Evolutionary conservation across 1,140 invertebrate species (phyloP), one percentile per base, ranked within the genome.

Genomic region (Odontomachus brunneus): DNA sequence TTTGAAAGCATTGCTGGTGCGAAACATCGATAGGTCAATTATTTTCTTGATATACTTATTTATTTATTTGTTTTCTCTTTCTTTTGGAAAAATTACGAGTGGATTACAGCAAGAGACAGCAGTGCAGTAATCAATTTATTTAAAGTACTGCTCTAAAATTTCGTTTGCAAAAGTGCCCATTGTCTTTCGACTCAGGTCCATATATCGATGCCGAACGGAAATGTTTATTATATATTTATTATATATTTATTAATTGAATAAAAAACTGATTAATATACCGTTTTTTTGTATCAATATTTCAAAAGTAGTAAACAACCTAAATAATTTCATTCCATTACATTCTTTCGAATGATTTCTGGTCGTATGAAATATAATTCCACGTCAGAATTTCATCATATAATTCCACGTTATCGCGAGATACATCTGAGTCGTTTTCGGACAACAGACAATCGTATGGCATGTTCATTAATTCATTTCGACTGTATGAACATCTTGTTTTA

Each of bases 1-100:
- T 65, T 33, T 11, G n/a, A 59, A 82, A 84, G 86, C 65, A 67
- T 72, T 82, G 60, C 12, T 67, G 9, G 87, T 88, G 87, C 85
- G 75, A 69, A 80, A 78, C 74, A 87, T 73, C 82, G 74, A 55
- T 72, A 87, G 71, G 38, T 71, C 71, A 69, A 71, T 74, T 60
- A 17, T 81, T 53, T 19, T 44, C 49, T n/a, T n/a, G n/a, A n/a
- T n/a, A n/a, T n/a, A n/a, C 9, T 44, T 7, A 44, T 44, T 11
- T 44, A 44, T 44, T 44, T 44, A 9, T 44, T 44, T n/a, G n/a
- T n/a, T 11, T 44, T 11, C 9, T 11, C 38, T 51, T 29, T 12
- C n/a, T n/a, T n/a, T n/a, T n/a, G n/a, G n/a, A n/a, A 55, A 57
- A 57, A n/a, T 59, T 29, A 71, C 65, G 2, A 80, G 65, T 80